Evolutionary conservation across 1,140 invertebrate genomes (phyloP), one percentile per base, ranked within the genome.

Genomic region (Nasonia giraulti): DNA sequence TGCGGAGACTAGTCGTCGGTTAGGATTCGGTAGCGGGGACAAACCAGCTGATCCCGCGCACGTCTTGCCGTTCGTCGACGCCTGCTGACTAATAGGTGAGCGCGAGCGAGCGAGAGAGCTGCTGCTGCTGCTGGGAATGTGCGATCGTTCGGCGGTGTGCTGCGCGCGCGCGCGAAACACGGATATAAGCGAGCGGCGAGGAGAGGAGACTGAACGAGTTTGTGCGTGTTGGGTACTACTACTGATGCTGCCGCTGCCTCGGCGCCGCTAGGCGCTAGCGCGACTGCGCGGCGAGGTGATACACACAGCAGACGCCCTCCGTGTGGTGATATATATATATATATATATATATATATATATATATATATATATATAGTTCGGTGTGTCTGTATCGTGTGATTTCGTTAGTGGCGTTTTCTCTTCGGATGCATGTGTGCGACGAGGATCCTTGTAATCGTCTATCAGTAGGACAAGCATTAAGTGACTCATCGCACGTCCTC

Each of bases 231-330:
- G 27, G 27, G 27, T 27, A 27, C 27, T 27, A 27, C 27, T 27
- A 27, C 27, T 27, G 27, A 27, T 27, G 27, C 27, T 27, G 27
- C 2, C 2, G n/a, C 75, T n/a, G 40, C 4, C 4, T 77, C 40
- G 44, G 47, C 75, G 75, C 75, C n/a, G n/a, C n/a, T n/a, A n/a
- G n/a, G n/a, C 40, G 20, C 75, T 77, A 86, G 87, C 89, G 91
- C 91, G 91, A 91, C 91, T 92, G 91, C 91, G 91, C 91, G 89
- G n/a, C 1, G 62, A 2, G 33, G 33, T 3, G 2, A 4, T 37
- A n/a, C n/a, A n/a, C 10, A 33, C 14, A 74, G 71, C 31, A 74
- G 71, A 74, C 71, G 71, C 71, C 71, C 33, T 14, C 27, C 1
- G 71, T 40, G 33, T 40, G 71, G 8, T 40, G 23, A 27, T 27